Evolutionary conservation across 2,113 vertebrate genomes (phyloP).

Genomic region (Odontesthes bonariensis): DNA sequence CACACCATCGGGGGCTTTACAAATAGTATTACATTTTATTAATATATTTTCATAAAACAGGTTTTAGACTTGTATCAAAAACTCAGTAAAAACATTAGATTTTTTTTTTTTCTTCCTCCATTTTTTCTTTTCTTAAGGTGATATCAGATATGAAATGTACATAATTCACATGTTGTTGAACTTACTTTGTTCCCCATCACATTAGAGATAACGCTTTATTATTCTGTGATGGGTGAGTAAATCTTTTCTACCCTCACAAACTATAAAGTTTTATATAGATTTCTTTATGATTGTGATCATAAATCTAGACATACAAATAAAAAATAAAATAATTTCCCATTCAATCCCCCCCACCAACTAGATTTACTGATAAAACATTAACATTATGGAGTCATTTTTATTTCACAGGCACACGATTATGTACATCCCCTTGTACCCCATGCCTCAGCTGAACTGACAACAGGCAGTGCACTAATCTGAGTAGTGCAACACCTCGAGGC

Average conservation of each 20-base stretch:
- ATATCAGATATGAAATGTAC: constrained; percentile 82
- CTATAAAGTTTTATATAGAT: constrained; percentile 62
- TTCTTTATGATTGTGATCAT: constrained; percentile 66
- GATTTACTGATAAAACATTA: constrained; percentile 78
- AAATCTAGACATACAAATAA: constrained; percentile 80
- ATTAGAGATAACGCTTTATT: constrained; percentile 68
- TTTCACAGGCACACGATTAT: constrained; percentile 82
- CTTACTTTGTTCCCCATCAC: constrained; percentile 70
- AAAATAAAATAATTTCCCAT: constrained; percentile 77
- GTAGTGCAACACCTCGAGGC: constrained; percentile 64
- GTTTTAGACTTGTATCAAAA: constrained; percentile 85
- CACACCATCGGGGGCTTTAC: constrained; percentile 76
- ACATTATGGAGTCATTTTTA: constrained; percentile 71
- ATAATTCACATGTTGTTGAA: constrained; percentile 79
- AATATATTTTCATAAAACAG: constrained; percentile 85
- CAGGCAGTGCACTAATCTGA: constrained; percentile 49
- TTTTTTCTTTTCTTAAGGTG: constrained; percentile 79
- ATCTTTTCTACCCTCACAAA: constrained; percentile 72
- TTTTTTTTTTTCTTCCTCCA: constrained; percentile 73
- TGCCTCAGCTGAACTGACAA: constrained; percentile 62
- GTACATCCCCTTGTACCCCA: constrained; percentile 72
- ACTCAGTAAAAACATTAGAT: constrained; percentile 85
- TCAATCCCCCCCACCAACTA: constrained; percentile 52
- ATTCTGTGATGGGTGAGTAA: constrained; percentile 69
- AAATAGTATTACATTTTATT: constrained; percentile 85